These are phyloP conservation scores for Diarsia brunnea DNA, from an alignment of 2,888 invertebrate genomes.

Conservation along the genomic window DNA sequence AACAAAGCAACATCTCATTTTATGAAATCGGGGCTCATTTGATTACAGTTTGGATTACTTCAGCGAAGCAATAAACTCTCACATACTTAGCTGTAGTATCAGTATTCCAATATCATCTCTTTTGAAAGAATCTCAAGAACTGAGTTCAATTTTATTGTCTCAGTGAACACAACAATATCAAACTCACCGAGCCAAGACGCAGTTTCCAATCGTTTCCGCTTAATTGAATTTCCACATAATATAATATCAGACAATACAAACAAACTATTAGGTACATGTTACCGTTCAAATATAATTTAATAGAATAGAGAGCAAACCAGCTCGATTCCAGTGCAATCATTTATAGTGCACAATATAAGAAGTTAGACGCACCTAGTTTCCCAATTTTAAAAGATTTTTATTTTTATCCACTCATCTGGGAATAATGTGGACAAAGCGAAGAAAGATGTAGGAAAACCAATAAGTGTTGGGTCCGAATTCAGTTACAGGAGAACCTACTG, in stretches of 20 bases:
- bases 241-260: slow-evolving; percentile 12
- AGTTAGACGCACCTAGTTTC: slow-evolving; percentile 1
- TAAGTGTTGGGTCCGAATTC: not conserved
- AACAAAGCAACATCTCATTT: not conserved
- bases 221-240: slow-evolving; percentile 8
- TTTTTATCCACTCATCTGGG: slow-evolving; percentile 8
- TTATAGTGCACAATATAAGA: slow-evolving; percentile 20
- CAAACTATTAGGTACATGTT: not conserved
- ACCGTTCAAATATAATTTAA: slow-evolving; percentile 21
- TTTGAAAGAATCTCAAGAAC: slow-evolving; percentile 4
- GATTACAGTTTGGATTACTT: not conserved
- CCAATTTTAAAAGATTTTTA: slow-evolving; percentile 17
- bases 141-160: not conserved
- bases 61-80: not conserved
- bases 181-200: not conserved
- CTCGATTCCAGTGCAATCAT: slow-evolving; percentile 21
- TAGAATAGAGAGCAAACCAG: not conserved
- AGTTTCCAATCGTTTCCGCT: slow-evolving; percentile 9
- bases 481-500: not conserved
- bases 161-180: slow-evolving; percentile 17
- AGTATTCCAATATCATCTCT: not conserved
- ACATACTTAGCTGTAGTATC: not conserved
- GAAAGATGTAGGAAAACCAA: slow-evolving; percentile 5
- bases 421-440: slow-evolving; percentile 1
- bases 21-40: not conserved